A percentile compares a stretch with the other conserved stretches of the same genome.
Conservation (phyloP, 2,113 vertebrate species). For the Gallinago jamesoni region DNA sequence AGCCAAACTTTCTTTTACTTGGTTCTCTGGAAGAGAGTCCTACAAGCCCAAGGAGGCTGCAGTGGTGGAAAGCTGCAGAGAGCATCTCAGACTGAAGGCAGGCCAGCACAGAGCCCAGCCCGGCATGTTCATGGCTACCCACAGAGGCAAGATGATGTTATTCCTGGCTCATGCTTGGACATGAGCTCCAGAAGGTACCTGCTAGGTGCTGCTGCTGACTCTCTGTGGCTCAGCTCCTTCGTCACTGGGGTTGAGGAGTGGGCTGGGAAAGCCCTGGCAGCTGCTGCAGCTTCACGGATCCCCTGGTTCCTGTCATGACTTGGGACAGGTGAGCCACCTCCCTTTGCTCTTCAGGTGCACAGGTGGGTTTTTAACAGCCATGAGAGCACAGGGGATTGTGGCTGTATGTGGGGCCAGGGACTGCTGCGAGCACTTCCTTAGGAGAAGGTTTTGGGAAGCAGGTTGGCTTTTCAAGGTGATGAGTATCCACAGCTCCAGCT, state of each 20-base stretch:
- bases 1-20: neutral
- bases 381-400: neutral
- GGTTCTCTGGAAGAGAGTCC: neutral
- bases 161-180: neutral
- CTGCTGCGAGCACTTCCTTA: neutral
- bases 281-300: neutral
- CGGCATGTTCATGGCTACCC: neutral
- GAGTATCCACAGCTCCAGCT: neutral
- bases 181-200: neutral
- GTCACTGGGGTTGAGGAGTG: fast-evolving
- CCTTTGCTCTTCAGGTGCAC: neutral
- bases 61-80: neutral
- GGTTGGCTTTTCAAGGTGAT: neutral
- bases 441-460: neutral
- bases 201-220: neutral
- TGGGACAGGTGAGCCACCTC: fast-evolving
- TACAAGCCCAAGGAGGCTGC: neutral
- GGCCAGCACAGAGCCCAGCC: fast-evolving
- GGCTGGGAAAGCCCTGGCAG: fast-evolving
- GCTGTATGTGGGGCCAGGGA: neutral
- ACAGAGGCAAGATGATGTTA: neutral
- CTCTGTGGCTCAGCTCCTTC: neutral
- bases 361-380: neutral
- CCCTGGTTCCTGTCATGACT: fast-evolving
- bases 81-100: neutral